phyloP scores from a whole-genome alignment of 2,113 vertebrate genomes.

The Peucedramus taeniatus region DNA sequence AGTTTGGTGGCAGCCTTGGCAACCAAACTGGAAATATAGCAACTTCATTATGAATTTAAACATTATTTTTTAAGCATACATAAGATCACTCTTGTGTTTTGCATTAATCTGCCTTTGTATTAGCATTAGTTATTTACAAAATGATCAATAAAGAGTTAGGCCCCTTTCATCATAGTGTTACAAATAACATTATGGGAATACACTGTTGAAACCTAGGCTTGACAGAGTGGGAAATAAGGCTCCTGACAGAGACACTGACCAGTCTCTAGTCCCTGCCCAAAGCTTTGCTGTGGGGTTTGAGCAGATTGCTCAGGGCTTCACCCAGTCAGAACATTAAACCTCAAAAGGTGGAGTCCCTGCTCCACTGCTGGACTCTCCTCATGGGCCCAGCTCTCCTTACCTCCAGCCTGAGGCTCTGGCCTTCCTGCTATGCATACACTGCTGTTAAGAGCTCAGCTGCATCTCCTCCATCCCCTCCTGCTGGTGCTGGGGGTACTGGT shows the following conservation, averaged over 20 bases:
- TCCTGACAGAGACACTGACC: neutral
- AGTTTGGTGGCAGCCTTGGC: neutral
- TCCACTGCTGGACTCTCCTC: neutral
- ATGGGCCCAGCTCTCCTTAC: neutral
- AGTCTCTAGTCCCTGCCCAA: neutral
- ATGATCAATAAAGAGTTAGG: neutral
- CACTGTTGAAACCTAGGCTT: neutral
- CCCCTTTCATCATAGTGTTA: too few relatives aligned
- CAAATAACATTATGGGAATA: neutral
- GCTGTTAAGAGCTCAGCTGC: accelerated
- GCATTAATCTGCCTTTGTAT: neutral
- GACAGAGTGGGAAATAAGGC: neutral
- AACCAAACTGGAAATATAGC: neutral
- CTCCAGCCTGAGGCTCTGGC: neutral
- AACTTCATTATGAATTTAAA: neutral
- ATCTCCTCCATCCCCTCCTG: neutral
- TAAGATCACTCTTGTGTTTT: neutral
- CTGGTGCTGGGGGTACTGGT: neutral
- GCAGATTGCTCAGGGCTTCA: neutral
- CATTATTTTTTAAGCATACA: neutral
- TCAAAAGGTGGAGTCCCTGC: neutral
- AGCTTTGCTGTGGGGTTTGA: neutral
- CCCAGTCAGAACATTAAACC: accelerated
- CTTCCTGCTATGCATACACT: accelerated
- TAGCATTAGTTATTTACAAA: neutral